These are phyloP conservation scores for Pseudochaenichthys georgianus DNA, from an alignment of 2,797 vertebrate genomes.

Conservation along the genomic window DNA sequence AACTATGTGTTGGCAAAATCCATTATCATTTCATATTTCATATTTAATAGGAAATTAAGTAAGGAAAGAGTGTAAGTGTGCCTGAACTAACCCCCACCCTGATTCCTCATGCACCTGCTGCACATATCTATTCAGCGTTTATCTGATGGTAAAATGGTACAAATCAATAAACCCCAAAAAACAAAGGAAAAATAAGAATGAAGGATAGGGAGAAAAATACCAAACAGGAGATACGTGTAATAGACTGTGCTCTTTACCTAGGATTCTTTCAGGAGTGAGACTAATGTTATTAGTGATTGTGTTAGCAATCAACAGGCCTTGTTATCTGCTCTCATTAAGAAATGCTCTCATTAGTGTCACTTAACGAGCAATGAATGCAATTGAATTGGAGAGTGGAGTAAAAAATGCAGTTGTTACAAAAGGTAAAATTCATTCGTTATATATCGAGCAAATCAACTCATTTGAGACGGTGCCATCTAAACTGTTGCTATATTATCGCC, in stretches of 20 bases:
- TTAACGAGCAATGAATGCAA: constrained; percentile 49
- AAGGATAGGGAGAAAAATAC: neutral
- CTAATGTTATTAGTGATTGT: constrained; percentile 44
- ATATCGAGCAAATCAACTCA: neutral
- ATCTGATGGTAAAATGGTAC: rapidly evolving
- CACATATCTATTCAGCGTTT: neutral
- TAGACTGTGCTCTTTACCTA: neutral
- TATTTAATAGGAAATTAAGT: neutral
- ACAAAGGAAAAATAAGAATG: neutral
- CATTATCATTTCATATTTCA: neutral
- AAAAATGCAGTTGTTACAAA: constrained; percentile 39
- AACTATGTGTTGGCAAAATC: neutral
- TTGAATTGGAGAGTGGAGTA: constrained; percentile 28
- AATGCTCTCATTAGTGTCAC: constrained; percentile 51
- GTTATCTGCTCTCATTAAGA: constrained; percentile 50
- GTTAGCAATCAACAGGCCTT: constrained; percentile 47
- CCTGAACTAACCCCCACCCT: neutral
- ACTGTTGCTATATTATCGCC: neutral
- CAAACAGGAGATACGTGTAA: neutral
- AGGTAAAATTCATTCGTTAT: constrained; percentile 35
- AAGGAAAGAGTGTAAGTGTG: neutral
- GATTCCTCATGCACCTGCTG: neutral
- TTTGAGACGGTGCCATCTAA: neutral
- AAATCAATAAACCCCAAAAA: neutral
- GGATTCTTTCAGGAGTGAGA: constrained; percentile 25